These are phyloP conservation scores for Colistium nudipinnis DNA, from an alignment of 2,113 vertebrate species.

Conservation along the genomic window DNA sequence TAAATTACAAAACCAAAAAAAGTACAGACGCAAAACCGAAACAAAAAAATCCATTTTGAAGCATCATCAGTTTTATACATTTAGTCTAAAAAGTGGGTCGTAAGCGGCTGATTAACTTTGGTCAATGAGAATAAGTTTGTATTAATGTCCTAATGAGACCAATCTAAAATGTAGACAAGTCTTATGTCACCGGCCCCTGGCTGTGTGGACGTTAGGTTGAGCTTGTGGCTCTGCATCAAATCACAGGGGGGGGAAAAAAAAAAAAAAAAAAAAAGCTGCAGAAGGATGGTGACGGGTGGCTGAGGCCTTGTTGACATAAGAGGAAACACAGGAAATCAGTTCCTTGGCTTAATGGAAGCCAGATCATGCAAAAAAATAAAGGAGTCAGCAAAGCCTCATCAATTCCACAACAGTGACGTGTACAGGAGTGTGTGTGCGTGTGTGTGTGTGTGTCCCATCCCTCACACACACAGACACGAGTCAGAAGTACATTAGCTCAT, in stretches of 20 bases:
- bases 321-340: conserved; percentile 43
- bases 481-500: conserved; percentile 70
- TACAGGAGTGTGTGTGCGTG: conserved; percentile 35
- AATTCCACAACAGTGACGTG: conserved; percentile 22
- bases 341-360: conserved; percentile 57
- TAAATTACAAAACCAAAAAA: too few relatives aligned
- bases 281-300: conserved; percentile 33
- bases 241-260: conserved; percentile 13
- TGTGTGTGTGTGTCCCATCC: conserved; percentile 62
- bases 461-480: conserved; percentile 67
- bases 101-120: too few relatives aligned
- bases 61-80: too few relatives aligned
- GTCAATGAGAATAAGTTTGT: too few relatives aligned
- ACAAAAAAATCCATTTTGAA: too few relatives aligned
- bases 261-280: conserved; percentile 28
- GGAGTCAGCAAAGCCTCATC: conserved; percentile 1
- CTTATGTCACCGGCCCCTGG: conserved; percentile 12
- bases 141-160: too few relatives aligned
- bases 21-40: too few relatives aligned
- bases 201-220: conserved; percentile 10
- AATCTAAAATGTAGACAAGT: too few relatives aligned
- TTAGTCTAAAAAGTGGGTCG: too few relatives aligned
- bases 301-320: conserved; percentile 37
- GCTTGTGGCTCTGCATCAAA: conserved; percentile 31
- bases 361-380: conserved; percentile 29